Percentiles rank a stretch among this genome's conserved stretches.
Conservation (phyloP, 2,888 invertebrate genomes). For the Thymelicus lineola region DNA sequence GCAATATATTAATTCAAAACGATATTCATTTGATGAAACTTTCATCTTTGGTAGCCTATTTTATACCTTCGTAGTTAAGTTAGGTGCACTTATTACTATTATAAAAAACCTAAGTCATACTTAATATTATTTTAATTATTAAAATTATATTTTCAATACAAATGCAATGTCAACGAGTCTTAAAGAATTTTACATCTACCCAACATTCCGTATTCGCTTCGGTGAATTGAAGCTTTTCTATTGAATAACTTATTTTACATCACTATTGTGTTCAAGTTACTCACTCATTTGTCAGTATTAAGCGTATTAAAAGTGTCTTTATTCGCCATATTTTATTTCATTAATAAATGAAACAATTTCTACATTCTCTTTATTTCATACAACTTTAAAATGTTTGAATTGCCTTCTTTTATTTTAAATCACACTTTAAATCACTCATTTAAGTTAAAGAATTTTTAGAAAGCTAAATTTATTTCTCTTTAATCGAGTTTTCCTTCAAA, state of each 20-base stretch:
- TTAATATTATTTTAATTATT: slow-evolving; percentile 28
- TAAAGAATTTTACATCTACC: slow-evolving; percentile 30
- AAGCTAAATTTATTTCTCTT: too few relatives aligned
- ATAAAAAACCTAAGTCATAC: slow-evolving; percentile 24
- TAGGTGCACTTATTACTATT: slow-evolving; percentile 65
- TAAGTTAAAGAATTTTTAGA: too few relatives aligned
- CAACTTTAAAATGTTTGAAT: background rate
- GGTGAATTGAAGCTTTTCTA: slow-evolving; percentile 11
- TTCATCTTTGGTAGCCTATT: slow-evolving; percentile 80
- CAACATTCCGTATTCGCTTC: slow-evolving; percentile 25
- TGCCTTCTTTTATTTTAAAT: too few relatives aligned
- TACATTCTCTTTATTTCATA: background rate
- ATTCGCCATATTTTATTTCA: background rate
- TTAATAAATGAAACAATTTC: background rate
- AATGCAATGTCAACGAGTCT: slow-evolving; percentile 38
- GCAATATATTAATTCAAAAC: slow-evolving; percentile 60
- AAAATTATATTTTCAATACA: slow-evolving; percentile 31
- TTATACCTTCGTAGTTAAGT: slow-evolving; percentile 68
- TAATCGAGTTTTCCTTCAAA: too few relatives aligned
- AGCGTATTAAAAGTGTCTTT: slow-evolving; percentile 21
- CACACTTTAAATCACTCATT: too few relatives aligned
- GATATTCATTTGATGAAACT: slow-evolving; percentile 81
- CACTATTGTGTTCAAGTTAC: slow-evolving; percentile 24
- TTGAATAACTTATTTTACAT: slow-evolving; percentile 31
- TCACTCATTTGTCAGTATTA: slow-evolving; percentile 14